These are phyloP conservation scores for Gila robusta DNA, from an alignment of 2,797 vertebrate species.

Conservation along the genomic window DNA sequence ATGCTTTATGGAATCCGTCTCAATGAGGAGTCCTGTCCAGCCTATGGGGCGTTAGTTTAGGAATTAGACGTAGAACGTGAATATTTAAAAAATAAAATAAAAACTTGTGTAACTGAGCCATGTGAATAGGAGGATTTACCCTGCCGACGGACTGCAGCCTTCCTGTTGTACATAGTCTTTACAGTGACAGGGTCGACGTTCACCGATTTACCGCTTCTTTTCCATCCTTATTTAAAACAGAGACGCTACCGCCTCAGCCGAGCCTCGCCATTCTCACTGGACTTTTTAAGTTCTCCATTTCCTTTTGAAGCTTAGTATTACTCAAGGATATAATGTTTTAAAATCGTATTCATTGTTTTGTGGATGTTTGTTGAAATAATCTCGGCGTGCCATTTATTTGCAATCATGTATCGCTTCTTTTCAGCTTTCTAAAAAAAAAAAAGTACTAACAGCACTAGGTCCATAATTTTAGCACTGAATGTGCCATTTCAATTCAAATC, in stretches of 20 bases:
- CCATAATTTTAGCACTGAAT: background rate
- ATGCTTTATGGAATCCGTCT: slow-evolving; percentile 60
- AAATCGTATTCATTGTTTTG: slow-evolving; percentile 23
- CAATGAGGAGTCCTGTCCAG: slow-evolving; percentile 38
- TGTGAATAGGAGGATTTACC: slow-evolving; percentile 29
- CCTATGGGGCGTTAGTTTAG: slow-evolving; percentile 55
- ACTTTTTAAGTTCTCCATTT: slow-evolving; percentile 33
- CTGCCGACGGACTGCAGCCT: slow-evolving; percentile 73
- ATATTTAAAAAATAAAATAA: slow-evolving; percentile 63
- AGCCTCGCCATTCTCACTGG: slow-evolving; percentile 40
- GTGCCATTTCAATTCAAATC: background rate
- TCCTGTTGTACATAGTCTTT: slow-evolving; percentile 72
- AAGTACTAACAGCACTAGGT: slow-evolving; percentile 9
- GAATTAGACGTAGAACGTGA: slow-evolving; percentile 65
- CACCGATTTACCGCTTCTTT: background rate
- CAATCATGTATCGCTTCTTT: slow-evolving; percentile 4
- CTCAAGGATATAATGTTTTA: slow-evolving; percentile 46
- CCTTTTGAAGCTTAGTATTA: slow-evolving; percentile 33
- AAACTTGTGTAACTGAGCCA: slow-evolving; percentile 80
- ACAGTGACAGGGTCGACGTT: slow-evolving; percentile 22
- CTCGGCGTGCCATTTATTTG: slow-evolving; percentile 45
- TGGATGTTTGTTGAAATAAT: slow-evolving; percentile 36
- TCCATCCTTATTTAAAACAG: slow-evolving; percentile 14
- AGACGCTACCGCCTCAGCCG: background rate
- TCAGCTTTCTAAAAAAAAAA: background rate